Evolutionary conservation across 2,113 vertebrate species (phyloP), one percentile per base, ranked within the genome.

Genomic region (Corythoichthys intestinalis): DNA sequence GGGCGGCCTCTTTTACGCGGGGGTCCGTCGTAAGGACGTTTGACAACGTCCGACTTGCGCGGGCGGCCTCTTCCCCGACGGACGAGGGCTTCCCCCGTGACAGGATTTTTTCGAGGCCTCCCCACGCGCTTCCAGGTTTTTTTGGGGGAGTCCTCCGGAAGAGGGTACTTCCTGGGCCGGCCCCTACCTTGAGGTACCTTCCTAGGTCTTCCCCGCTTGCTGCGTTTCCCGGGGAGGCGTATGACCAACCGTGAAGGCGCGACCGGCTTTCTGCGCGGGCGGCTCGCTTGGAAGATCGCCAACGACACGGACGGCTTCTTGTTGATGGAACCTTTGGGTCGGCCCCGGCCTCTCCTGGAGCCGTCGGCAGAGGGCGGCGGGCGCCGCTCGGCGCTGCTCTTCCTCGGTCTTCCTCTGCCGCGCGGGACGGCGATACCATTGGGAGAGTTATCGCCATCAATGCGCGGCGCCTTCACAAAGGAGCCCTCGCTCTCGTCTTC

Each of bases 81-180:
- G 6, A 48, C 2, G 0, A 72, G 6, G 0, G 38, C 4, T 0
- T 48, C 72, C 46, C 80, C 82, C 1, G 84, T 71, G 6, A 78
- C 69, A 0, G 89, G 87, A 61, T 91, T 85, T 56, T 90, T 91
- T 44, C 88, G 86, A 0, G 90, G 89, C 44, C 90, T 78, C 12
- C 90, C 90, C 0, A 91, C 81, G 0, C 87, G 88, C 67, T 91
- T 91, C 90, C 90, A 91, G 0, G 87, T 86, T 76, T 60, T 81
- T 1, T 81, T 88, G 48, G 82, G 88, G 57, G 72, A 47, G 34
- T 86, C 87, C 28, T 83, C 86, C 0, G 82, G 46, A 0, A 78
- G 9, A 28, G 88, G 89, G 37, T 84, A 64, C 37, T 91, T 91
- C 63, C 89, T 86, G 0, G 90, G 90, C 14, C 89, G 73, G 46